Evolutionary conservation across 2,113 vertebrate genomes (phyloP), one percentile per base, ranked within the genome.

Genomic region (Sprattus sprattus): DNA sequence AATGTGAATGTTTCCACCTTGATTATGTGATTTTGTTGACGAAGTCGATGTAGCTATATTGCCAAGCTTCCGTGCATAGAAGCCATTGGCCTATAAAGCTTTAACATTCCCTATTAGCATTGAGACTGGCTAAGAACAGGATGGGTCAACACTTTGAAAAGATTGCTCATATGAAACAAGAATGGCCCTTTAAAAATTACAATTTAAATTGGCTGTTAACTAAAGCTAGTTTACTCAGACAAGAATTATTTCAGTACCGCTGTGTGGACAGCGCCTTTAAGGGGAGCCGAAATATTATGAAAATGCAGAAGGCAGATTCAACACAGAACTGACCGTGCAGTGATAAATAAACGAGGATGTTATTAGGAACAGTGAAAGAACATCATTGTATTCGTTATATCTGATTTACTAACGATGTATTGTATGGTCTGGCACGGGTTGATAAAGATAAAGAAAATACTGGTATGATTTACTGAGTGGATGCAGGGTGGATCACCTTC

Each of bases 1-100:
- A 82, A 78, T 91, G 52, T 81, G 81, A 46, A 82, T 45, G 83
- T 54, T n/a, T 9, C 7, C 15, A 13, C 13, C 16, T 78, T 11
- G 25, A 0, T 39, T 39, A 1, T 6, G 71, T 4, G 71, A 78
- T 39, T 78, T 78, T 32, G 71, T 78, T 78, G 13, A 32, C 67
- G 67, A 9, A 32, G 8, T 75, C 67, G 67, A 15, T 54, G 20
- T 20, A 22, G 54, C 20, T 60, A 20, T 20, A 60, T 20, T 3
- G 52, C 52, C 57, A n/a, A 67, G 6, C 9, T 5, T 7, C 22
- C n/a, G 6, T 7, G n/a, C 13, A 18, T 7, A 28, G n/a, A 25
- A 25, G 6, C n/a, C 22, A 67, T 28, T 4, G 64, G 57, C 57
- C n/a, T 67, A 6, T 28, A 11, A 11, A 15, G 71, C 28, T 32